Percentiles rank a stretch among this genome's conserved stretches.
Conservation (phyloP, 2,113 vertebrate species). For the Lepisosteus oculatus region DNA sequence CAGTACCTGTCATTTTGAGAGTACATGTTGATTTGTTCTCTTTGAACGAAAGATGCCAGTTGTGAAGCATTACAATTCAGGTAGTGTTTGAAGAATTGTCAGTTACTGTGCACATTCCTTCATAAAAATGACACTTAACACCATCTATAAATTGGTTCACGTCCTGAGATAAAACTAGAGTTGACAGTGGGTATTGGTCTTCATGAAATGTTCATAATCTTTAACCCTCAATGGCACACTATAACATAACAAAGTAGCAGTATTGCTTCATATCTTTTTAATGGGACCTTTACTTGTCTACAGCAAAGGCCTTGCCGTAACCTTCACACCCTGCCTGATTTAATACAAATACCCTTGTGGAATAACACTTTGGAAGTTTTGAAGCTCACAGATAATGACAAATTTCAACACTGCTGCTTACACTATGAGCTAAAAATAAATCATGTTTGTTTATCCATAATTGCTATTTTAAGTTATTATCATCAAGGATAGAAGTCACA, state of each 20-base stretch:
- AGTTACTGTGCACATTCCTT: constrained; percentile 15
- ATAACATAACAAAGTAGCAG: background rate
- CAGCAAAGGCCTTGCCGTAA: background rate
- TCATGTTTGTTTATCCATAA: too few relatives aligned
- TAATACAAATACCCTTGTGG: too few relatives aligned
- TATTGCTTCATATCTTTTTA: too few relatives aligned
- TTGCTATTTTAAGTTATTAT: too few relatives aligned
- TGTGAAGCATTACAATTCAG: constrained; percentile 18
- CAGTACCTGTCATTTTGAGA: constrained; percentile 31
- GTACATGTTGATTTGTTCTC: constrained; percentile 6
- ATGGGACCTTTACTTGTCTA: constrained; percentile 2
- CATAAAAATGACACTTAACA: constrained; percentile 27
- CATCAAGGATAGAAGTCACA: too few relatives aligned
- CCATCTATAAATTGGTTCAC: constrained; percentile 10
- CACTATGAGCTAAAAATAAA: too few relatives aligned
- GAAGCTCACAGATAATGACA: too few relatives aligned
- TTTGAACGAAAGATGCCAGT: constrained; percentile 21
- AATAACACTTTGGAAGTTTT: too few relatives aligned
- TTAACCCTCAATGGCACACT: background rate
- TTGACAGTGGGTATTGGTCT: constrained; percentile 7
- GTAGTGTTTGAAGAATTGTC: constrained; percentile 20
- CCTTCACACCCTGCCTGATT: background rate
- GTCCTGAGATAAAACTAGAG: background rate
- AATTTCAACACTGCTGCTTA: too few relatives aligned
- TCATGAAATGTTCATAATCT: constrained; percentile 2